Evolutionary conservation across 2,888 invertebrate species (phyloP).

Genomic region (Lissocephala sabroskyi): DNA sequence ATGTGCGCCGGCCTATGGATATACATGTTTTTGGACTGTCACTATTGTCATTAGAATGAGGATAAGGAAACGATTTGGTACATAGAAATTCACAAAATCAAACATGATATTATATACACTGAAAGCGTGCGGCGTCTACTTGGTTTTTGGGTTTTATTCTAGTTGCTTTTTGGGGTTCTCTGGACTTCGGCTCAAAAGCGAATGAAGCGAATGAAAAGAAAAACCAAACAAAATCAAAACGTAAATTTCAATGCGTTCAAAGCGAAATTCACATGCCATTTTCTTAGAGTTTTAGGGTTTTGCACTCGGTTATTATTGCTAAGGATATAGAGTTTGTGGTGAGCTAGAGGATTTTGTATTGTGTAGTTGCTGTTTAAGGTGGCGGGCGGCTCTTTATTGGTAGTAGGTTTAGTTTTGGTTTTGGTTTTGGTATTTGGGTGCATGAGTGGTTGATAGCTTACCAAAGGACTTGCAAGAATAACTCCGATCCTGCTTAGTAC

Average conservation of each 20-base stretch:
- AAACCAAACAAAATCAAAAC: slow-evolving; percentile 19
- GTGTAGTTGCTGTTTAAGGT: slow-evolving; percentile 6
- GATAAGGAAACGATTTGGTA: slow-evolving; percentile 6
- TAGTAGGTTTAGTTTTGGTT: slow-evolving; percentile 11
- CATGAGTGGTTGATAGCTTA: slow-evolving; percentile 77
- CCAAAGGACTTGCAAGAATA: slow-evolving; percentile 96
- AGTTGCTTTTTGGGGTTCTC: slow-evolving; percentile 10
- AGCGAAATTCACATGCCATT: slow-evolving; percentile 67
- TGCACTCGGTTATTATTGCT: background rate
- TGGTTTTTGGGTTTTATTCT: slow-evolving; percentile 7
- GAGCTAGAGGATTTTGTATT: slow-evolving; percentile 8
- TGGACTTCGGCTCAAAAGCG: slow-evolving; percentile 3
- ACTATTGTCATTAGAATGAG: background rate
- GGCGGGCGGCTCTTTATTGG: slow-evolving; percentile 1
- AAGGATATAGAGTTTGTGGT: slow-evolving; percentile 4
- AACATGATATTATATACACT: slow-evolving; percentile 33
- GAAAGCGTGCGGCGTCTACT: slow-evolving; percentile 64
- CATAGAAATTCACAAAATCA: background rate
- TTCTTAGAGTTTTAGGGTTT: slow-evolving; percentile 17
- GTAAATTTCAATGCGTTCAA: slow-evolving; percentile 41
- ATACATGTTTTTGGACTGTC: background rate
- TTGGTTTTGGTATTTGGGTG: slow-evolving; percentile 38
- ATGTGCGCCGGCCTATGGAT: slow-evolving; percentile 2
- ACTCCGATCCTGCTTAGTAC: slow-evolving; percentile 97
- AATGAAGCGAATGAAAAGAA: slow-evolving; percentile 20